Conservation (phyloP, 2,888 invertebrate genomes). For the Agonum fuliginosum region DNA sequence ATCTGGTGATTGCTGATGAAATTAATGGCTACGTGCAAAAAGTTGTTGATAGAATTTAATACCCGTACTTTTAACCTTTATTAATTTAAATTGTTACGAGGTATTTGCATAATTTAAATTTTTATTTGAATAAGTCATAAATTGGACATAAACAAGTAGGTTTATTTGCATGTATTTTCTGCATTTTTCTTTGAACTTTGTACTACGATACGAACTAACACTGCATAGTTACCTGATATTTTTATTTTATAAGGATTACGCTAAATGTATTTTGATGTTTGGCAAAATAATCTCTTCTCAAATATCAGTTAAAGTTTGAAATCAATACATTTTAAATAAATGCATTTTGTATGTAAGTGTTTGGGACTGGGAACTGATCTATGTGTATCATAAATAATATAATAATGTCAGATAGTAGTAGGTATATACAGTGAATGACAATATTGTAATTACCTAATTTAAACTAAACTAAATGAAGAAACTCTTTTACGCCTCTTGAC, state of each 20-base stretch:
- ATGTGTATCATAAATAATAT: no score
- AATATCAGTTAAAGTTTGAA: no score
- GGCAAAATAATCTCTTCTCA: not conserved
- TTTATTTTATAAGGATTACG: not conserved
- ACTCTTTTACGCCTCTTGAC: no score
- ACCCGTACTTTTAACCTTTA: not conserved
- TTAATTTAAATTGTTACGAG: no score
- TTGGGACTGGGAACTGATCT: not conserved
- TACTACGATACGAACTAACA: no score
- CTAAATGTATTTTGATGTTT: not conserved
- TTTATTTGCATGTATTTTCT: not conserved
- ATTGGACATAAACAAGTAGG: no score
- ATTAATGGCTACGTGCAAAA: slow-evolving; percentile 14
- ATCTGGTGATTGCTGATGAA: slow-evolving; percentile 14
- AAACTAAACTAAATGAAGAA: no score
- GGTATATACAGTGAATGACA: no score
- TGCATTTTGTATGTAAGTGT: slow-evolving; percentile 5
- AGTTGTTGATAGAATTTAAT: not conserved
- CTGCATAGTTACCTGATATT: no score
- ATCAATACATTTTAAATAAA: not conserved
- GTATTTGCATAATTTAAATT: slow-evolving; percentile 3
- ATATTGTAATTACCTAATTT: no score
- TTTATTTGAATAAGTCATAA: slow-evolving; percentile 2
- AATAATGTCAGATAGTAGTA: no score
- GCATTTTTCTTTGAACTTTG: no score